Evolutionary conservation across 92 coral and sea anemone genomes (phyloP).

Genomic region (Isaurus tuberculatus): DNA sequence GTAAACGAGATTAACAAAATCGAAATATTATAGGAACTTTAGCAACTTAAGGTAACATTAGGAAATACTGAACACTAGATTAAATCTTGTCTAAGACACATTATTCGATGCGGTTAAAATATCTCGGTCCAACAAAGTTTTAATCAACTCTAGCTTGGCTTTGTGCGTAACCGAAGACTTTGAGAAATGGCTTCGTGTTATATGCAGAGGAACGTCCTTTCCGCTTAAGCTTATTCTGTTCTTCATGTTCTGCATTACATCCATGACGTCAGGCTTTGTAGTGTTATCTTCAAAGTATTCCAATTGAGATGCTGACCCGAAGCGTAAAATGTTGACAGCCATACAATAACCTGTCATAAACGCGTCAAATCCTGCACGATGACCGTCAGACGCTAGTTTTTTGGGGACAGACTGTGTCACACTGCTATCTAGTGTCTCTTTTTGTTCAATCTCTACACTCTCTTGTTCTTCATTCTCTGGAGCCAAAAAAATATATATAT

Average conservation of each 20-base stretch:
- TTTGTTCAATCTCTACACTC: not conserved
- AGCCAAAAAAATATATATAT: not conserved
- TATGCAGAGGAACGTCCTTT: slow-evolving; percentile 85
- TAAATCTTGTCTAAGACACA: too few species aligned
- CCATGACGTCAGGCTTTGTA: slow-evolving; percentile 41
- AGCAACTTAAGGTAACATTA: too few species aligned
- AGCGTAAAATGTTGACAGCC: slow-evolving; percentile 78
- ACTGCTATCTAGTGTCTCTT: not conserved
- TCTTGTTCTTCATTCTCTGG: slow-evolving; percentile 11
- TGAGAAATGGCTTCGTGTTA: slow-evolving; percentile 83
- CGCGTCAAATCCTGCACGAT: slow-evolving; percentile 99
- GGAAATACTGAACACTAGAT: too few species aligned
- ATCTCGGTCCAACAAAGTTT: slow-evolving; percentile 1
- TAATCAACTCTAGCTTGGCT: slow-evolving; percentile 70
- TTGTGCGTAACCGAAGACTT: slow-evolving; percentile 74
- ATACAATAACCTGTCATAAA: slow-evolving; percentile 97
- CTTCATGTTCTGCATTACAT: slow-evolving; percentile 62
- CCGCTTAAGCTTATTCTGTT: slow-evolving; percentile 86
- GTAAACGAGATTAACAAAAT: too few species aligned
- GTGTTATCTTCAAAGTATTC: slow-evolving; percentile 20
- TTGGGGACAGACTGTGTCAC: slow-evolving; percentile 17
- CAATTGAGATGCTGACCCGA: slow-evolving; percentile 8
- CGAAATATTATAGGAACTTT: too few species aligned
- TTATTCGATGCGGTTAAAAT: not conserved
- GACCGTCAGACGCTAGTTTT: slow-evolving; percentile 75